Conservation (phyloP, 2,113 vertebrate genomes). For the Callospermophilus lateralis region DNA sequence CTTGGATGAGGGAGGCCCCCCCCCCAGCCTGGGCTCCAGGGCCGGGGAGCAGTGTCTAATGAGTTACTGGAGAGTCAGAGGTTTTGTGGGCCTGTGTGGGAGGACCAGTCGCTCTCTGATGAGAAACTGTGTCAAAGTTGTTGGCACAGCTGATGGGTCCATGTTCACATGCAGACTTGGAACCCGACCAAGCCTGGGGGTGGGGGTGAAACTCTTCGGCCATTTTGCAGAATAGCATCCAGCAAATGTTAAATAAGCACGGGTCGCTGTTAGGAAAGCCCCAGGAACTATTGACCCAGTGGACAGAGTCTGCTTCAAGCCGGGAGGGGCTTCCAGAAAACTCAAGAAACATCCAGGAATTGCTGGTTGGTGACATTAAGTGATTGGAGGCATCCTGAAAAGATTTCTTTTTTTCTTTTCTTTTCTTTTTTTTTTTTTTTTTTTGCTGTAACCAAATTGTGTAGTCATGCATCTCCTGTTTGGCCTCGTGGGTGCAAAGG, state of each 20-base stretch:
- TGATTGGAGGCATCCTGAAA: neutral
- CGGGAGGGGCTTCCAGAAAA: neutral
- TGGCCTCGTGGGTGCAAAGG: neutral
- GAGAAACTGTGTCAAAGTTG: conserved; percentile 73
- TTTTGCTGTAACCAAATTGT: neutral
- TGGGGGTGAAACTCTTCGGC: conserved; percentile 57
- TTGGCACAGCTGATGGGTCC: conserved; percentile 63
- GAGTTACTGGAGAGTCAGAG: conserved; percentile 77
- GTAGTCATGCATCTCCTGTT: neutral
- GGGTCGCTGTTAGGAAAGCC: conserved; percentile 4
- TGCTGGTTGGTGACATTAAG: neutral
- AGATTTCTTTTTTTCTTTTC: neutral
- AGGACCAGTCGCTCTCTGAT: conserved; percentile 77
- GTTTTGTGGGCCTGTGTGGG: conserved; percentile 81
- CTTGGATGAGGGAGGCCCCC: accelerated
- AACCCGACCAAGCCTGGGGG: conserved; percentile 57
- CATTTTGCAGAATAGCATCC: conserved; percentile 16
- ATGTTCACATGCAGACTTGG: conserved; percentile 82
- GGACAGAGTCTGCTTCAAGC: neutral
- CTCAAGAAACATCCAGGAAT: neutral
- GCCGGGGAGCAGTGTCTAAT: conserved; percentile 2
- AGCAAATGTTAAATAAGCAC: conserved; percentile 69
- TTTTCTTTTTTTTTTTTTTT: neutral
- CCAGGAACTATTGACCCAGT: neutral
- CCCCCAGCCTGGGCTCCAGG: neutral